Percentiles rank a stretch among this genome's conserved stretches.
Evolutionary conservation across 2,888 invertebrate genomes (phyloP).

Genomic region (Nesidiocoris tenuis): DNA sequence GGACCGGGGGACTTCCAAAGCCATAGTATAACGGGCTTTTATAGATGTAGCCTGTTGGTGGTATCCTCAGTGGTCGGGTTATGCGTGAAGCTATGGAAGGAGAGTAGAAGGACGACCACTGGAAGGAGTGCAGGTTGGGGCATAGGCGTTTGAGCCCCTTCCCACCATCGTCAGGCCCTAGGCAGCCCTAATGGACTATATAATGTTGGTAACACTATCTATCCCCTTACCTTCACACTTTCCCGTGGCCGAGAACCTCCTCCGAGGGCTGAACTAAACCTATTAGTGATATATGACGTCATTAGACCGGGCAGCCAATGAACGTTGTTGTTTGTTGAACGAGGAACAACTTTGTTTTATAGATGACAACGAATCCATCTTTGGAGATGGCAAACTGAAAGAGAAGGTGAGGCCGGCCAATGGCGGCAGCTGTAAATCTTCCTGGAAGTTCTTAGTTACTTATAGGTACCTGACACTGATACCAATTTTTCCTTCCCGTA

Average conservation of each 20-base stretch:
- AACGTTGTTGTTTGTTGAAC: neutral
- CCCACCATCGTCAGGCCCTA: neutral
- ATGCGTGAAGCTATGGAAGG: neutral
- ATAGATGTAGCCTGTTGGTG: neutral
- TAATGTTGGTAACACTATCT: conserved; percentile 17
- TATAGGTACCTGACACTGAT: too few relatives aligned
- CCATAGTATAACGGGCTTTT: neutral
- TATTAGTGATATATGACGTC: conserved; percentile 20
- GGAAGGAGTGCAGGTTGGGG: neutral
- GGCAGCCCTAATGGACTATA: conserved; percentile 26
- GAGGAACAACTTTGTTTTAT: neutral
- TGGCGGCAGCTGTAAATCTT: too few relatives aligned
- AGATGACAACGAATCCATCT: neutral
- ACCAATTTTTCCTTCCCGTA: too few relatives aligned
- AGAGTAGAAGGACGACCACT: neutral
- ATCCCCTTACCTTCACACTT: neutral
- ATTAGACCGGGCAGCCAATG: conserved; percentile 9
- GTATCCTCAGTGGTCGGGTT: neutral
- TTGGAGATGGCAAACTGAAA: too few relatives aligned
- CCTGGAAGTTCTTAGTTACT: too few relatives aligned
- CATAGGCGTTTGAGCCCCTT: conserved; percentile 19
- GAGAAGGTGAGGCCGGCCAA: too few relatives aligned
- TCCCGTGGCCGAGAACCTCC: neutral
- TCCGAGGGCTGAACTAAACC: neutral
- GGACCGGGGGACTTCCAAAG: neutral